phyloP scores from a whole-genome alignment of 1,140 invertebrate species.

The Tetramorium simillimum region DNA sequence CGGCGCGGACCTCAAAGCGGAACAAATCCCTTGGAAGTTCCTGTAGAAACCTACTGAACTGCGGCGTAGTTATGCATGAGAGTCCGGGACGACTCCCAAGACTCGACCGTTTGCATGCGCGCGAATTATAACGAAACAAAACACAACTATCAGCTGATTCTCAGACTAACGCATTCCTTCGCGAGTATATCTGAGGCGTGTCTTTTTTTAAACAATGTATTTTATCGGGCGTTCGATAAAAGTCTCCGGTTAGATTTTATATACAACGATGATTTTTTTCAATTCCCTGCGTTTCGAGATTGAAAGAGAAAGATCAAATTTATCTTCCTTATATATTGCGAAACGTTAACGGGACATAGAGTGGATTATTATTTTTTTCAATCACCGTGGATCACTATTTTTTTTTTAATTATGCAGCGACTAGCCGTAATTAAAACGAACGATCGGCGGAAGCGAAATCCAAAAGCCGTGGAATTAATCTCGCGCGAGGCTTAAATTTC shows the following conservation, averaged over 20 bases:
- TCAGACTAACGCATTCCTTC: neutral
- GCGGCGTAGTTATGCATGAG: conserved; percentile 46
- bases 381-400: neutral
- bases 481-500: conserved; percentile 33
- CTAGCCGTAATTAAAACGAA: conserved; percentile 9
- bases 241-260: neutral
- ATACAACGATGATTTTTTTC: neutral
- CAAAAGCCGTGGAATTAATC: conserved; percentile 3
- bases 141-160: neutral
- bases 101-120: conserved; percentile 7
- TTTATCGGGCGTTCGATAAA: neutral
- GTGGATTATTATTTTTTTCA: conserved; percentile 13
- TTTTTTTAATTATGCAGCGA: conserved; percentile 1
- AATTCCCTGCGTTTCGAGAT: neutral
- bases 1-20: conserved; percentile 62
- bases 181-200: neutral
- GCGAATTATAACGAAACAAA: conserved; percentile 45
- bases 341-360: neutral
- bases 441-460: neutral
- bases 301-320: neutral
- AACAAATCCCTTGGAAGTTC: conserved; percentile 63
- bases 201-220: neutral
- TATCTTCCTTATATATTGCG: neutral
- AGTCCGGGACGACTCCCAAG: conserved; percentile 26
- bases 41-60: conserved; percentile 42